phyloP scores from a whole-genome alignment of 2,797 vertebrate genomes.

The Coreius guichenoti region DNA sequence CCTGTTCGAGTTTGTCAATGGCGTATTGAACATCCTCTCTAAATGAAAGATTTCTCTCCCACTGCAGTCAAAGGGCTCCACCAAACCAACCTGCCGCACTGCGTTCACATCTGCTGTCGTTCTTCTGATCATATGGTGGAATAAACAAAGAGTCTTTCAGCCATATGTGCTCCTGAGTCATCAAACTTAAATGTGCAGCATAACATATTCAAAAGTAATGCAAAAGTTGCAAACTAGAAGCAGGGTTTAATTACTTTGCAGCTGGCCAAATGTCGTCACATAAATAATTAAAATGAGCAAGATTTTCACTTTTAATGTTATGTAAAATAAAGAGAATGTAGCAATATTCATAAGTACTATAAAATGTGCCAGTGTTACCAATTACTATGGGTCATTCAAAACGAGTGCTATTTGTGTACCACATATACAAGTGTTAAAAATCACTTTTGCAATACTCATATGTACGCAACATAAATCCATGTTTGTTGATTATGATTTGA shows the following conservation, averaged over 20 bases:
- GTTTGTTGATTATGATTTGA: not conserved
- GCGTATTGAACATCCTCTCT: conserved; percentile 20
- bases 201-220: conserved; percentile 35
- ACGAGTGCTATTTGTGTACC: not conserved
- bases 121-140: conserved; percentile 37
- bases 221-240: conserved; percentile 37
- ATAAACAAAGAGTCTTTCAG: conserved; percentile 30
- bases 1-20: conserved; percentile 28
- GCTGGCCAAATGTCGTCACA: not conserved
- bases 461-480: not conserved
- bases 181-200: conserved; percentile 24
- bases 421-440: too few relatives aligned
- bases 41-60: conserved; percentile 31
- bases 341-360: not conserved
- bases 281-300: not conserved
- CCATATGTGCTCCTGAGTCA: conserved; percentile 45
- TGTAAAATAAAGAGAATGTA: not conserved
- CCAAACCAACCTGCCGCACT: conserved; percentile 9
- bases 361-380: not conserved
- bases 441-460: not conserved
- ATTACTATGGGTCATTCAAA: not conserved
- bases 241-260: conserved; percentile 7
- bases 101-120: conserved; percentile 27
- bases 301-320: not conserved
- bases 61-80: conserved; percentile 30